Conservation (phyloP, 1,140 invertebrate species). For the Phymastichus coffea region DNA sequence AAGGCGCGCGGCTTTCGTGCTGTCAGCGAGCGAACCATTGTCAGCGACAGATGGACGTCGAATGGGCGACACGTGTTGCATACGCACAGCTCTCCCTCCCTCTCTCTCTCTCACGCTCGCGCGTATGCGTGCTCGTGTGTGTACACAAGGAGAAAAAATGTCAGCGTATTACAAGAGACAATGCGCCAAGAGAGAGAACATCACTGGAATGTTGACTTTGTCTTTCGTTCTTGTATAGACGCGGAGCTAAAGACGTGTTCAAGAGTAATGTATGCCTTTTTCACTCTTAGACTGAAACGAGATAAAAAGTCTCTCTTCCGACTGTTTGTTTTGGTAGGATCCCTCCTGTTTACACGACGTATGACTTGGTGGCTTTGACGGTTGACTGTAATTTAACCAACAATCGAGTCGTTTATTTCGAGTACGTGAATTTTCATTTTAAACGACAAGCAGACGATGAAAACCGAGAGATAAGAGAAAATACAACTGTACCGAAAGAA, state of each 20-base stretch:
- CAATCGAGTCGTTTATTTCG: no score
- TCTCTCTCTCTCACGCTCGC: no score
- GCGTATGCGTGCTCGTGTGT: neutral
- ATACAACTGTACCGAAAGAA: no score
- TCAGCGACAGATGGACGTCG: conserved; percentile 46
- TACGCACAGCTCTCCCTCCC: no score
- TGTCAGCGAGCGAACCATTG: conserved; percentile 40
- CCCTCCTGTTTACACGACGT: no score
- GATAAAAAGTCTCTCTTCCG: no score
- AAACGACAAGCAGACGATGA: no score
- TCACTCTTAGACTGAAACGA: neutral
- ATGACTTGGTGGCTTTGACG: no score
- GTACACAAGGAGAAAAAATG: neutral
- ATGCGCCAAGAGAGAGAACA: neutral
- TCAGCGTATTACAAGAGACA: neutral
- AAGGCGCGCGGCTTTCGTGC: conserved; percentile 21
- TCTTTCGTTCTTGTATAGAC: neutral
- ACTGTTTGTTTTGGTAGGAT: no score
- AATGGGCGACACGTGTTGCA: conserved; percentile 41
- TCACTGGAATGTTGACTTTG: conserved; percentile 8
- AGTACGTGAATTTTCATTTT: no score
- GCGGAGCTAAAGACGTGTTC: conserved; percentile 5
- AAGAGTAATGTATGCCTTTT: conserved; percentile 18
- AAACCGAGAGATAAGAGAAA: no score
- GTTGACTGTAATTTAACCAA: no score